Percentiles rank a stretch among this genome's conserved stretches.
Conservation (phyloP, 2,797 vertebrate species). For the Takifugu rubripes region DNA sequence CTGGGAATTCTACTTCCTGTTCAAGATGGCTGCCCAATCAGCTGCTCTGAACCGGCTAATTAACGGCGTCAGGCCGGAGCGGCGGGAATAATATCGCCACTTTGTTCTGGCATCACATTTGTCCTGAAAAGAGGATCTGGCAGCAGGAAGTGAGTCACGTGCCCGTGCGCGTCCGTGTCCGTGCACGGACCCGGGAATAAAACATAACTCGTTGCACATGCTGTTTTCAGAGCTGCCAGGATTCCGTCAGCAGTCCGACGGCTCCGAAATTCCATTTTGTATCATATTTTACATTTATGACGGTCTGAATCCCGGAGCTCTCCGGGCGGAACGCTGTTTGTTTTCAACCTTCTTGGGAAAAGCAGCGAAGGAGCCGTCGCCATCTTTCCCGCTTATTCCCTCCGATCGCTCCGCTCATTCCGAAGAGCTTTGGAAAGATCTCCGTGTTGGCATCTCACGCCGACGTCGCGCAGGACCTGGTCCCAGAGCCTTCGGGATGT, state of each 20-base stretch:
- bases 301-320: constrained; percentile 1
- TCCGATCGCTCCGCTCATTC: no score
- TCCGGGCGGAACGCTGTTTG: no score
- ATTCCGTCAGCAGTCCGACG: constrained; percentile 19
- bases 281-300: constrained; percentile 29
- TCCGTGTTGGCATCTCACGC: no score
- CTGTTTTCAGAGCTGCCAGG: constrained; percentile 3
- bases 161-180: background rate
- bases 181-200: background rate
- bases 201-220: background rate
- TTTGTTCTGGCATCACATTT: background rate
- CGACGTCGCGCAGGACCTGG: no score
- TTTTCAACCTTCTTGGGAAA: no score
- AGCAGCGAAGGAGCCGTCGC: background rate
- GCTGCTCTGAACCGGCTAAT: constrained; percentile 1
- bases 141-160: background rate
- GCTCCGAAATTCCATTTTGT: constrained; percentile 15
- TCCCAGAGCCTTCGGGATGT: no score
- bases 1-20: no score
- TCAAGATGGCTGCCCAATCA: no score
- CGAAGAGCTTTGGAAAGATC: no score
- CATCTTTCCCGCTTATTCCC: no score
- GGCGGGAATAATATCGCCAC: no score
- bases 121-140: background rate
- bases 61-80: no score